Evolutionary conservation across 92 coral and sea anemone genomes (phyloP).

Genomic region (Galaxea fascicularis): DNA sequence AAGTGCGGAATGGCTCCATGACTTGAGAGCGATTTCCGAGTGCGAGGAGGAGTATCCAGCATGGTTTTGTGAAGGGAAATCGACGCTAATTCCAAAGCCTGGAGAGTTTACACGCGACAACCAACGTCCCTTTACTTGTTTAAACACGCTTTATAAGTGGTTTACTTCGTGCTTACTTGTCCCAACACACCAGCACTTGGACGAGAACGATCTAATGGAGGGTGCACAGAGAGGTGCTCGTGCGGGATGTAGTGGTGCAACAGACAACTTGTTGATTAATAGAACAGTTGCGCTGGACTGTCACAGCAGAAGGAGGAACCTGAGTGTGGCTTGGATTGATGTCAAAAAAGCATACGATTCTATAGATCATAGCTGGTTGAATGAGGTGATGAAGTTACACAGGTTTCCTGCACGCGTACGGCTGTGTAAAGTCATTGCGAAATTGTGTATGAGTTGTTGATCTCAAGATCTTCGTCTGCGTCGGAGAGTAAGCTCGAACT

Average conservation of each 20-base stretch:
- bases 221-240: constrained; percentile 16
- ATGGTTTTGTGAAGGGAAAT: constrained; percentile 49
- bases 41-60: constrained; percentile 5
- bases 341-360: too few relatives aligned
- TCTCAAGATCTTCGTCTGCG: too few relatives aligned
- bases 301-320: too few relatives aligned
- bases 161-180: constrained; percentile 34
- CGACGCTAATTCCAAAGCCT: constrained; percentile 35
- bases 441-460: too few relatives aligned
- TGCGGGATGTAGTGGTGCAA: not conserved
- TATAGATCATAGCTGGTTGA: too few relatives aligned
- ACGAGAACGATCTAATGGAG: constrained; percentile 17
- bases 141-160: constrained; percentile 39
- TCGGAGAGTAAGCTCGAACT: too few relatives aligned
- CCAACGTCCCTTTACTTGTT: constrained; percentile 37
- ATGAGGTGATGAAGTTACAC: too few relatives aligned
- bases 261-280: not conserved
- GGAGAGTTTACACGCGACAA: constrained; percentile 40
- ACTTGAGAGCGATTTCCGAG: not conserved
- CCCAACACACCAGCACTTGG: constrained; percentile 10
- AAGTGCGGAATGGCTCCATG: not conserved
- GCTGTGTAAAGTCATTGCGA: too few relatives aligned
- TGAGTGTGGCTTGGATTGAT: too few relatives aligned
- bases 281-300: not conserved
- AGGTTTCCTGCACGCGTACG: too few relatives aligned